Conservation (phyloP, 1,140 invertebrate genomes). For the Eriocheir sinensis region DNA sequence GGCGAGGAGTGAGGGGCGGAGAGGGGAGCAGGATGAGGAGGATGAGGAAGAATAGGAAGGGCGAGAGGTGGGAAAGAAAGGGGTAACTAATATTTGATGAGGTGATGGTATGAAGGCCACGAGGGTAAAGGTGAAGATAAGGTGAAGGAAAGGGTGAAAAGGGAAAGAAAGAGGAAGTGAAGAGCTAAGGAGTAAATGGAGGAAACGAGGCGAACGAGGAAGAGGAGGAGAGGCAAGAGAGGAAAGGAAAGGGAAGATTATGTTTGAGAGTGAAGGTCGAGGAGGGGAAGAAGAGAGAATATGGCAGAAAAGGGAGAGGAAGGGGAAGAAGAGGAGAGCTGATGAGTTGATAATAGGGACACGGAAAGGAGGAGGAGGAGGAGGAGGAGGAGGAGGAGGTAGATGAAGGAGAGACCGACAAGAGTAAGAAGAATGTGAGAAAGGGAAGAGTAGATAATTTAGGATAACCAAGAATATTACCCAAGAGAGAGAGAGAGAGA, state of each 20-base stretch:
- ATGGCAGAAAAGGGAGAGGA: background rate
- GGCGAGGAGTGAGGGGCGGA: too few relatives aligned
- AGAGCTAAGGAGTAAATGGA: background rate
- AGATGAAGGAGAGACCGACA: background rate
- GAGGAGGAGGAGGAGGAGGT: background rate
- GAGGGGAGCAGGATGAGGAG: too few relatives aligned
- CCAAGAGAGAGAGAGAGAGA: background rate
- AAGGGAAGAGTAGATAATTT: background rate
- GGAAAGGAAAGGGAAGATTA: too few relatives aligned
- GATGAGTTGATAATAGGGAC: background rate
- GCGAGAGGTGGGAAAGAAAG: too few relatives aligned
- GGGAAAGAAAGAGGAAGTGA: background rate
- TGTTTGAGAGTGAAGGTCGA: too few relatives aligned
- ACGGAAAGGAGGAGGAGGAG: background rate
- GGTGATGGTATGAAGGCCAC: too few relatives aligned
- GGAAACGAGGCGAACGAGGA: background rate
- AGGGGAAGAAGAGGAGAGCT: background rate
- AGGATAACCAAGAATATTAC: background rate
- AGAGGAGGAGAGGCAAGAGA: background rate
- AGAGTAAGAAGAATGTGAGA: background rate
- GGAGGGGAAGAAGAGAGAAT: background rate
- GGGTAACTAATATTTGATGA: too few relatives aligned
- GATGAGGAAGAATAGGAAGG: too few relatives aligned
- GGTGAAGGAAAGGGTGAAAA: too few relatives aligned
- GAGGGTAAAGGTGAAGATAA: too few relatives aligned